Base-by-base conservation (phyloP, 2,888 invertebrate species). In the Trissoscelio sp. region DNA sequence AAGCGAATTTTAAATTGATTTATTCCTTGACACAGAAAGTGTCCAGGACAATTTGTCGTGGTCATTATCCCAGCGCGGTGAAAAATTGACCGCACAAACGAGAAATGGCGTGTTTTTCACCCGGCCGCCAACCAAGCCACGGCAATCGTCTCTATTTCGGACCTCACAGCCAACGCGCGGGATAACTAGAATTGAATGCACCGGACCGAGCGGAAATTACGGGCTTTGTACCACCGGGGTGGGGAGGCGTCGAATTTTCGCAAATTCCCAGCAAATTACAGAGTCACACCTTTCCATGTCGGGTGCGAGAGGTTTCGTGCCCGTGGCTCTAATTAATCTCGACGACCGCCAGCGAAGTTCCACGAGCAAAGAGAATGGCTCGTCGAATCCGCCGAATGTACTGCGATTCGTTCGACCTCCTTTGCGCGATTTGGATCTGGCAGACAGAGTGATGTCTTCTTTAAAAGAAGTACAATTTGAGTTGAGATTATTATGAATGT, bases 141-240 rank as follows among this genome's bases (percentile, higher is more conserved):
- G 34, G 18, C 42, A 64, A 39, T 73, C 60, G 78, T 80, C 69
- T 74, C 79, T 82, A 79, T 78, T 78, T 75, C 80, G 79, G 82
- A 70, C 77, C 79, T 48, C 70, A 58, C 78, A 77, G 39, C 44
- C 53, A 31, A 37, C 62, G 51, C 60, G 53, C 3, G 24, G 67
- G 74, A 85, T 87, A 88, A 88, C 88, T 86, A 88, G 88, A 87
- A 86, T 85, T 88, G 87, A 86, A 87, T 87, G 85, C 85, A 81
- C 62, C 80, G 70, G 78, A 79, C 73, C 74, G 75, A 84, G 82
- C 79, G 84, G 85, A 86, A 86, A 86, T 87, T 86, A 83, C 78
- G 82, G 84, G 79, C 82, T 79, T 70, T 58, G 78, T 28, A 28
- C 3, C 28, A 53, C 70, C 74, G 57, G 24, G 18, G 12, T 6